Percentiles rank a stretch among this genome's conserved stretches.
These are phyloP conservation scores for Halichoeres trimaculatus DNA, from an alignment of 2,113 vertebrate genomes.

Conservation along the genomic window DNA sequence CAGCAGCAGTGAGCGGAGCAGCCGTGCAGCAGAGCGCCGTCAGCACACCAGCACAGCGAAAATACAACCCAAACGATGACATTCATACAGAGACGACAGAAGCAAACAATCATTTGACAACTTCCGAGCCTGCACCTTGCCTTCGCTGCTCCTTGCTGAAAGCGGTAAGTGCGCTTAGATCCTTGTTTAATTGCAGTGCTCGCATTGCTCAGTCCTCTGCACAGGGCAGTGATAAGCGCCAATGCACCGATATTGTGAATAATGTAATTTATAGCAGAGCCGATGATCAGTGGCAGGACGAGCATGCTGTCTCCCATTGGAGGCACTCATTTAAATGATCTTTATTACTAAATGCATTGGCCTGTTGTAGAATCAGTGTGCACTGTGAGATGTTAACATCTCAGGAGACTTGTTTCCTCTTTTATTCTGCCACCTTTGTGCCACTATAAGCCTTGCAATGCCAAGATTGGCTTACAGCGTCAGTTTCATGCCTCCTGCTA, in stretches of 20 bases:
- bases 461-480: background rate
- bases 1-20: slow-evolving; percentile 51
- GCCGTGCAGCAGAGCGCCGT: slow-evolving; percentile 26
- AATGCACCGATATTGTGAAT: background rate
- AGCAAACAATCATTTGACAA: slow-evolving; percentile 77
- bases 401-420: slow-evolving; percentile 15
- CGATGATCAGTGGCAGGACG: background rate
- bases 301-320: background rate
- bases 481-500: slow-evolving; percentile 8
- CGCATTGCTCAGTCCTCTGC: slow-evolving; percentile 6
- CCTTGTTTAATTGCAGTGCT: slow-evolving; percentile 32
- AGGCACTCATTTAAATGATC: background rate
- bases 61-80: slow-evolving; percentile 78
- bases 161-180: slow-evolving; percentile 69
- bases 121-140: slow-evolving; percentile 55
- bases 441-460: background rate
- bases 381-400: slow-evolving; percentile 22
- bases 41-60: slow-evolving; percentile 43
- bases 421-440: background rate
- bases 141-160: slow-evolving; percentile 64
- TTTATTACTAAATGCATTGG: background rate
- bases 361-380: background rate
- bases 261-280: slow-evolving; percentile 9
- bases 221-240: slow-evolving; percentile 21
- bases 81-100: slow-evolving; percentile 66